Percentiles rank a stretch among this genome's conserved stretches.
These are phyloP conservation scores for Benitochromis conjunctus DNA, from an alignment of 2,113 vertebrate genomes.

Conservation along the genomic window DNA sequence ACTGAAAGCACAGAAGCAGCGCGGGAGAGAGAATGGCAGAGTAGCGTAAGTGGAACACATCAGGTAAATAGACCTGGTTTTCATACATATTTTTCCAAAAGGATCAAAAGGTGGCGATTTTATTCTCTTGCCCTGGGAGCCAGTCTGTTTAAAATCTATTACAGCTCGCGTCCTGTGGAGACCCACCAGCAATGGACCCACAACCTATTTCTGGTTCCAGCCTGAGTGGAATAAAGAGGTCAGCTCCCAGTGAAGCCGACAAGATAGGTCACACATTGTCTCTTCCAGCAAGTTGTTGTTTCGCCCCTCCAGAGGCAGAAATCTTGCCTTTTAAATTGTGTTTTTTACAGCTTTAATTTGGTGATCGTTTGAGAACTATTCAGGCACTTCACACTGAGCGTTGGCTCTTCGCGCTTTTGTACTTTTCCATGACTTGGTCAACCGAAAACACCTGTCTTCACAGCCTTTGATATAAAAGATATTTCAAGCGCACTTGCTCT, in stretches of 20 bases:
- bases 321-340: background rate
- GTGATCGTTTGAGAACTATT: background rate
- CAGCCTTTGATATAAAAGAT: background rate
- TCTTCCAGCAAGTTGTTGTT: conserved; percentile 3
- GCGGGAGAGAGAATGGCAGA: background rate
- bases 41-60: background rate
- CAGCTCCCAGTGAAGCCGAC: conserved; percentile 41
- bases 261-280: conserved; percentile 34
- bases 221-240: conserved; percentile 45
- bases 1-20: background rate
- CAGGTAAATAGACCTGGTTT: conserved; percentile 28
- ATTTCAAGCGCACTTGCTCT: background rate
- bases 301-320: background rate
- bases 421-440: background rate
- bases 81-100: conserved; percentile 8
- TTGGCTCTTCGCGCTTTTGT: background rate
- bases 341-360: background rate
- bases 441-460: background rate
- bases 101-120: conserved; percentile 19
- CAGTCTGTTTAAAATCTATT: conserved; percentile 54
- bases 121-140: conserved; percentile 18
- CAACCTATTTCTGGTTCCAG: conserved; percentile 43
- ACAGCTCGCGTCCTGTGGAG: conserved; percentile 45
- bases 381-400: background rate
- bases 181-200: conserved; percentile 28